Conservation (phyloP, 2,888 invertebrate genomes). For the Argyra leucocephala region DNA sequence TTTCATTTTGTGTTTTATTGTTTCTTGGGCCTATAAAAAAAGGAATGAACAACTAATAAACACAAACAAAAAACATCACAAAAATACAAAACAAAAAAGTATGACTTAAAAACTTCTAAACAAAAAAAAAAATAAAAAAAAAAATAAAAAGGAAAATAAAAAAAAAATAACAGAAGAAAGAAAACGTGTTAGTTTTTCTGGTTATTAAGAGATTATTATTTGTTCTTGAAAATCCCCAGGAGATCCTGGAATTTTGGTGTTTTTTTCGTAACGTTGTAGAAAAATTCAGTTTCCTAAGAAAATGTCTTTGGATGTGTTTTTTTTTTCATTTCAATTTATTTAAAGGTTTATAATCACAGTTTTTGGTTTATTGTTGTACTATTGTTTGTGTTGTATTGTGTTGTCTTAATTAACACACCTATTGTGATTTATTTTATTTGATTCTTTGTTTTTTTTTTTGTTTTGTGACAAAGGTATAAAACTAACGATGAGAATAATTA, state of each 20-base stretch:
- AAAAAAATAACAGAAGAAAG: not conserved
- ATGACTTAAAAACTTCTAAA: not conserved
- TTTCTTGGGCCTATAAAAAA: not conserved
- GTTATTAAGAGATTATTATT: not conserved
- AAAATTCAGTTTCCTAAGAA: not conserved
- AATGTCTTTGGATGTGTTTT: not conserved
- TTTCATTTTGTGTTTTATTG: too few relatives aligned
- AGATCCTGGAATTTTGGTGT: not conserved
- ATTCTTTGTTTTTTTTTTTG: not conserved
- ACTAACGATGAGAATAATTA: not conserved
- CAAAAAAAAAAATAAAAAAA: not conserved
- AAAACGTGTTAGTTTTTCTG: not conserved
- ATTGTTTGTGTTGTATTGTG: not conserved
- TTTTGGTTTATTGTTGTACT: not conserved
- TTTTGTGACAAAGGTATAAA: too few relatives aligned
- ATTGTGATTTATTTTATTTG: constrained; percentile 4
- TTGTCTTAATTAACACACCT: constrained; percentile 6
- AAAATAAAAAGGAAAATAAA: not conserved
- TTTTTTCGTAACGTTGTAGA: not conserved
- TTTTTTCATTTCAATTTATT: not conserved
- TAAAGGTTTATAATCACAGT: constrained; percentile 1
- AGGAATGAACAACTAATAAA: too few relatives aligned
- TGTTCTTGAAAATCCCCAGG: constrained; percentile 1
- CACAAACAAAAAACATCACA: not conserved
- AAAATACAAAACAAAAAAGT: not conserved